phyloP scores from a whole-genome alignment of 2,797 vertebrate genomes.

The Lepidocolaptes lacrymiger region DNA sequence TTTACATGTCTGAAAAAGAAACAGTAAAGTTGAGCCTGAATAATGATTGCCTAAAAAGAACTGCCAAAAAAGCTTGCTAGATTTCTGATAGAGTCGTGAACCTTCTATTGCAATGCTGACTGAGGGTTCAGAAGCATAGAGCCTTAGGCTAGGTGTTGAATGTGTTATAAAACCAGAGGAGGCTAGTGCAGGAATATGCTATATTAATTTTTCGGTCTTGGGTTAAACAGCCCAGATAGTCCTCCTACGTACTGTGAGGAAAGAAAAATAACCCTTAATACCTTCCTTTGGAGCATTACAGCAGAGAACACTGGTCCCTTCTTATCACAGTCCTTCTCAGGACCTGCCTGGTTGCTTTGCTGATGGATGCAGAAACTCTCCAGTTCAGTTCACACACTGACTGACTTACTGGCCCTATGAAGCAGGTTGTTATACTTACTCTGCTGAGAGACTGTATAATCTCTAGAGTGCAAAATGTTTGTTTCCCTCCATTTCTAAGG shows the following conservation, averaged over 20 bases:
- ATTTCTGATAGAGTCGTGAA: not conserved
- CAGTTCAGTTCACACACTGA: not conserved
- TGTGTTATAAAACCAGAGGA: not conserved
- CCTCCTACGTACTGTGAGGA: fast-evolving
- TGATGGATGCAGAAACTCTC: not conserved
- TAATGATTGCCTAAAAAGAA: not conserved
- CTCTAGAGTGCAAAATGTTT: not conserved
- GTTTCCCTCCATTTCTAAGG: not conserved
- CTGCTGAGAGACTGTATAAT: not conserved
- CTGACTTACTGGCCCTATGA: not conserved
- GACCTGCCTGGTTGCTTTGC: not conserved
- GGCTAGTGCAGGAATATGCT: not conserved
- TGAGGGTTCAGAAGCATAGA: not conserved
- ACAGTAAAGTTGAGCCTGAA: not conserved
- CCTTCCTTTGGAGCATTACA: not conserved
- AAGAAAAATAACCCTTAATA: not conserved
- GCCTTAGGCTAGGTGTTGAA: not conserved
- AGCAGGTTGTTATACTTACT: not conserved
- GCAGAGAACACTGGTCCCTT: not conserved
- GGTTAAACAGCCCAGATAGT: not conserved
- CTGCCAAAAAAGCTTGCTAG: not conserved
- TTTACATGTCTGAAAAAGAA: not conserved
- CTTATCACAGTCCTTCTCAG: not conserved
- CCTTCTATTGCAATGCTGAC: not conserved
- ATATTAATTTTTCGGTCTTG: not conserved